A percentile compares a stretch with the other conserved stretches of the same genome.
Conservation (phyloP, 2,113 vertebrate genomes). For the Sturnus vulgaris region DNA sequence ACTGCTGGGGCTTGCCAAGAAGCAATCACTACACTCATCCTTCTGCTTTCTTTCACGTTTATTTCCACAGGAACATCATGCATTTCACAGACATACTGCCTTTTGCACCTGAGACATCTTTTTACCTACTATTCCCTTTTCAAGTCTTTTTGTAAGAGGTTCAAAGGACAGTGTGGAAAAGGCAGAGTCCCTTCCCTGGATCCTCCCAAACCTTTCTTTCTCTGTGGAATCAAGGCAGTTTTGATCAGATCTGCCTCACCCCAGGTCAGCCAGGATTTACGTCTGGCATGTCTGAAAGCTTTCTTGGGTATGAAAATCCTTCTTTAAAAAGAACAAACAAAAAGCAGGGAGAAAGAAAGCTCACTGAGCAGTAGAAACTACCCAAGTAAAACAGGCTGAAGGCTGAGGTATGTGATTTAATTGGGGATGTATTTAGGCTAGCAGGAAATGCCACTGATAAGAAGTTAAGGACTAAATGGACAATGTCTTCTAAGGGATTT, state of each 20-base stretch:
- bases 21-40: neutral
- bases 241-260: neutral
- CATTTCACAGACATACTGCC: neutral
- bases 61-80: neutral
- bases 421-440: slow-evolving; percentile 20
- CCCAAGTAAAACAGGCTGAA: neutral
- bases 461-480: slow-evolving; percentile 45
- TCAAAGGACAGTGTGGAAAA: neutral
- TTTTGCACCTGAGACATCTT: neutral
- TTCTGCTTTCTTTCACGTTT: neutral
- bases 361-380: neutral
- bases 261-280: neutral
- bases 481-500: slow-evolving; percentile 14
- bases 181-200: neutral
- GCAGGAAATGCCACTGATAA: slow-evolving; percentile 57
- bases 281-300: neutral
- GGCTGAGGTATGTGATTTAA: slow-evolving; percentile 36
- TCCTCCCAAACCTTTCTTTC: neutral
- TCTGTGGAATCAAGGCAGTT: neutral
- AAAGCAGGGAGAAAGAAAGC: neutral
- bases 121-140: neutral
- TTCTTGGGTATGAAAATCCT: neutral
- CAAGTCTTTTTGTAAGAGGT: neutral
- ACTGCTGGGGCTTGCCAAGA: neutral
- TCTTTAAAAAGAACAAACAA: neutral